These are phyloP conservation scores for Amphipyra tragopoginis DNA, from an alignment of 2,888 invertebrate genomes.

Conservation along the genomic window DNA sequence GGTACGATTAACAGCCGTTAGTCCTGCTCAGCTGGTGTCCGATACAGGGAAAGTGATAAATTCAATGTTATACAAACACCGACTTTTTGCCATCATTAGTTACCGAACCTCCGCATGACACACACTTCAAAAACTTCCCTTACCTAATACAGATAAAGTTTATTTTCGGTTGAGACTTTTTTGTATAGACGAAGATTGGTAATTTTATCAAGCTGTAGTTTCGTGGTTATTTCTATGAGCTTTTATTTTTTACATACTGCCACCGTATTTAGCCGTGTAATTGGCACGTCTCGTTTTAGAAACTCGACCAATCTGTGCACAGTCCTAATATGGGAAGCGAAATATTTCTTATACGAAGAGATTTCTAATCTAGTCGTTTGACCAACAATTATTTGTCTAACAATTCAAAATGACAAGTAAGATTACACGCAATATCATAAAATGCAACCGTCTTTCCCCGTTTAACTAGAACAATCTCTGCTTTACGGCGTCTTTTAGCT, in stretches of 20 bases:
- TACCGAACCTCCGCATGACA: slow-evolving; percentile 25
- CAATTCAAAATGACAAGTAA: slow-evolving; percentile 43
- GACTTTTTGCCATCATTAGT: slow-evolving; percentile 65
- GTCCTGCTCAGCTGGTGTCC: slow-evolving; percentile 69
- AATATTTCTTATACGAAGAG: slow-evolving; percentile 18
- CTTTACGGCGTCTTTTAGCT: slow-evolving; percentile 42
- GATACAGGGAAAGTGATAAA: slow-evolving; percentile 80
- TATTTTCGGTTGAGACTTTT: slow-evolving; percentile 21
- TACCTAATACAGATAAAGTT: slow-evolving; percentile 1
- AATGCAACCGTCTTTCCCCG: slow-evolving; percentile 32
- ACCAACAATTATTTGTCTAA: slow-evolving; percentile 35
- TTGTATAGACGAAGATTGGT: slow-evolving; percentile 19
- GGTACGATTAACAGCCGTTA: slow-evolving; percentile 70
- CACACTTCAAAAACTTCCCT: slow-evolving; percentile 15
- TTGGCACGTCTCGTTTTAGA: slow-evolving; percentile 23
- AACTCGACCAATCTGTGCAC: slow-evolving; percentile 12
- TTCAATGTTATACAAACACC: slow-evolving; percentile 66
- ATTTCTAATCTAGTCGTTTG: slow-evolving; percentile 33
- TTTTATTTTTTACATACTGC: slow-evolving; percentile 16
- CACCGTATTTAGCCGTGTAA: slow-evolving; percentile 9
- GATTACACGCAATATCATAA: slow-evolving; percentile 48
- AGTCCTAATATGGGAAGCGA: slow-evolving; percentile 19
- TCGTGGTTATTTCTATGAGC: slow-evolving; percentile 18
- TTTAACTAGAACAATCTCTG: slow-evolving; percentile 49
- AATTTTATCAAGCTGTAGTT: slow-evolving; percentile 11